Base-by-base conservation (phyloP, 2,113 vertebrate genomes). In the Osmerus eperlanus region DNA sequence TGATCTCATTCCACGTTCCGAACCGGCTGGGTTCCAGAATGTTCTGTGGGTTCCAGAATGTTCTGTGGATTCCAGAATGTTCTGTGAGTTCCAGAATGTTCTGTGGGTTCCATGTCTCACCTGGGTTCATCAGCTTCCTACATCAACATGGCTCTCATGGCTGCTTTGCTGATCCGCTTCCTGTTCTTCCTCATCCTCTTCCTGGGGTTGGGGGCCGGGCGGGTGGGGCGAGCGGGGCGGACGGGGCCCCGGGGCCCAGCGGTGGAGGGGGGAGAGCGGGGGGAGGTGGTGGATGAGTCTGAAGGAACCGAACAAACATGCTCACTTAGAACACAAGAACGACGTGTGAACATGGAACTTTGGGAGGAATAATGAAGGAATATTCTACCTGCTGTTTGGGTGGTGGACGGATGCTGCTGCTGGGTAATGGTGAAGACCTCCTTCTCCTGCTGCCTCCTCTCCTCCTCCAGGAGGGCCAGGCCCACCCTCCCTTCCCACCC, bases 111-210 rank as follows among this genome's bases (percentile, higher is more conserved):
- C 2, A n/a, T 58, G 1, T 54, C 52, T 85, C 68, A 91, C 89
- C 78, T 75, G 54, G 36, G 55, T 70, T 79, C 8, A 0, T 70
- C 77, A 47, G 36, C 32, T 25, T 8, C 61, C 75, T 91, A 93
- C 92, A 93, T 92, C 11, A 93, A 88, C 87, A 92, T 90, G 1
- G 90, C 92, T 82, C 92, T 91, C 91, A 93, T 92, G 0, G 91
- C 91, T 64, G 90, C 89, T 76, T 93, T 93, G 88, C 91, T 93
- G 73, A 93, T 92, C 32, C 88, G 83, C 81, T 87, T 90, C 54
- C 91, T 61, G 59, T 89, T 89, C 77, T 91, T 92, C 81, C 86
- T 92, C 77, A 80, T 81, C 72, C 71, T 87, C 73, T 70, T 91
- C 72, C 41, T 85, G 0, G 77, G 71, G 0, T 65, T 83, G 65